A percentile compares a stretch with the other conserved stretches of the same genome.
Evolutionary conservation across 2,888 invertebrate species (phyloP).

Genomic region (Perizoma flavofasciatum): DNA sequence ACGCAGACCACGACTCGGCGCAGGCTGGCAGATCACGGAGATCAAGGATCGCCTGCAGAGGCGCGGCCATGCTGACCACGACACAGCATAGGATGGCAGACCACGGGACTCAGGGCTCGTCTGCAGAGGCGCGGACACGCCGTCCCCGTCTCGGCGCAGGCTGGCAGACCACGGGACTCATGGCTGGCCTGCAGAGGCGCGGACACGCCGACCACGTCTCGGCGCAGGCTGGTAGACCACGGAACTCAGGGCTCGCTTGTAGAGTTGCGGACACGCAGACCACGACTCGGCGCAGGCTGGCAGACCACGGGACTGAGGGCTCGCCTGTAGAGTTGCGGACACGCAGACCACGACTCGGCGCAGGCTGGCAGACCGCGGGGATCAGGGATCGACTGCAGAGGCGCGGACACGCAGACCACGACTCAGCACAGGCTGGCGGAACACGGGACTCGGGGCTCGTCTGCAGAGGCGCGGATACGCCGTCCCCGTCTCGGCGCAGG

Average conservation of each 20-base stretch:
- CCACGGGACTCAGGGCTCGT: too few species aligned
- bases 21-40: not conserved
- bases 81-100: too few species aligned
- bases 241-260: too few species aligned
- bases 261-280: not conserved
- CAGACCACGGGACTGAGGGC: not conserved
- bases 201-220: not conserved
- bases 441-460: not conserved
- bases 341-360: not conserved
- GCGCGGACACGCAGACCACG: not conserved
- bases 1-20: not conserved
- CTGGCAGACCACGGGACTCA: conserved; percentile 1
- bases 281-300: not conserved
- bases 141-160: not conserved
- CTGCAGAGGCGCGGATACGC: not conserved
- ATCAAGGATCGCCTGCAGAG: not conserved
- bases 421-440: not conserved
- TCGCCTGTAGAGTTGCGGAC: not conserved
- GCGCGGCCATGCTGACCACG: not conserved
- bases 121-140: too few species aligned
- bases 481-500: not conserved
- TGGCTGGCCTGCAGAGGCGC: not conserved
- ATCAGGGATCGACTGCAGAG: not conserved
- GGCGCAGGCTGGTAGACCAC: not conserved
- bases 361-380: not conserved